A percentile compares a stretch with the other conserved stretches of the same genome.
Evolutionary conservation across 2,113 vertebrate species (phyloP).

Genomic region (Catharus fuscescens): DNA sequence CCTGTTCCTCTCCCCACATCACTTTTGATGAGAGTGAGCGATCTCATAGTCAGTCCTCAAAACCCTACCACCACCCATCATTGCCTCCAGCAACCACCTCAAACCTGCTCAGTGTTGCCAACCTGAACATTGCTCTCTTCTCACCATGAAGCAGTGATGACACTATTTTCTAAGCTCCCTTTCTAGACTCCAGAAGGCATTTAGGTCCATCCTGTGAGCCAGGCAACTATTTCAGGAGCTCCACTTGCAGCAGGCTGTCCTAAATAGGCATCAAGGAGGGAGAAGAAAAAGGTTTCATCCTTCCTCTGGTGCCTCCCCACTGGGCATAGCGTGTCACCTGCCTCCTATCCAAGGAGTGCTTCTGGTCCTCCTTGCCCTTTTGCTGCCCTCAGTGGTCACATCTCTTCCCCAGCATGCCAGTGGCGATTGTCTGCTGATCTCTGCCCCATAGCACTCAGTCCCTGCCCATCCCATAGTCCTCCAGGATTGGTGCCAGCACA

Average conservation of each 20-base stretch:
- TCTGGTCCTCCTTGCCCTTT: not conserved
- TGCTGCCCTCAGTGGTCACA: not conserved
- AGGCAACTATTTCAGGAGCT: not conserved
- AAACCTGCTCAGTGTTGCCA: conserved; percentile 6
- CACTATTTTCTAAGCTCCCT: not conserved
- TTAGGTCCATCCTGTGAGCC: not conserved
- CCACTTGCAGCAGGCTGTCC: not conserved
- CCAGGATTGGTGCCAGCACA: not conserved
- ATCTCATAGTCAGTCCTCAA: not conserved
- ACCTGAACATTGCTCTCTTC: not conserved
- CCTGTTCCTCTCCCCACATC: not conserved
- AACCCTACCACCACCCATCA: not conserved
- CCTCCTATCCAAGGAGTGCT: not conserved
- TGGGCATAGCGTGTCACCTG: not conserved
- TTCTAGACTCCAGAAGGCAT: not conserved
- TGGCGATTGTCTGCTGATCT: not conserved
- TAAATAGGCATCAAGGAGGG: not conserved
- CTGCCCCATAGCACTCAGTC: fast-evolving
- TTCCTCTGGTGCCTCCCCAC: not conserved
- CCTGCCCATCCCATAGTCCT: not conserved
- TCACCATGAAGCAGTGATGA: not conserved
- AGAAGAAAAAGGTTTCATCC: not conserved
- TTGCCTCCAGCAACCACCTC: not conserved
- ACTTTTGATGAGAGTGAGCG: not conserved
- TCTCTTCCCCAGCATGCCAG: not conserved